Evolutionary conservation across 2,888 invertebrate species (phyloP).

Genomic region (Carabus problematicus): DNA sequence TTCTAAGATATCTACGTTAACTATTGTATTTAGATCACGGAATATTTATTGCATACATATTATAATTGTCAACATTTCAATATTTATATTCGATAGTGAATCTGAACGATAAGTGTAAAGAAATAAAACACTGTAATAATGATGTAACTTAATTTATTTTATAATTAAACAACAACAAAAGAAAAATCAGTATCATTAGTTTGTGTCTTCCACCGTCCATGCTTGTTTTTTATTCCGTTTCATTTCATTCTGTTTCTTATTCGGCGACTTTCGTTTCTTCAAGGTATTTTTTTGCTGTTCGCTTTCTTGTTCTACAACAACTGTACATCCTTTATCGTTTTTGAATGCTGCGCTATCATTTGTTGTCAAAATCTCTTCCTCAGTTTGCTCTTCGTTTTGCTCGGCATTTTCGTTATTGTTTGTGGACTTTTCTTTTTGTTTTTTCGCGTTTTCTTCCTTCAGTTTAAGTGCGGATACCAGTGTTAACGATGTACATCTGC

Average conservation of each 20-base stretch:
- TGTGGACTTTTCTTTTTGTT: slow-evolving; percentile 41
- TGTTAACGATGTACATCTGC: slow-evolving; percentile 76
- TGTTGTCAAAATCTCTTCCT: slow-evolving; percentile 51
- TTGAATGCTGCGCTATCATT: slow-evolving; percentile 3
- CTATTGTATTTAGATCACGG: slow-evolving; percentile 8
- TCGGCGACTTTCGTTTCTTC: slow-evolving; percentile 56
- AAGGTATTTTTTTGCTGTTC: slow-evolving; percentile 57
- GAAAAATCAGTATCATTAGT: not conserved
- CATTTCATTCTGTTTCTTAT: slow-evolving; percentile 52
- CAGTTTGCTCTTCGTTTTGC: slow-evolving; percentile 36
- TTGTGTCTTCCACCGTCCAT: slow-evolving; percentile 59
- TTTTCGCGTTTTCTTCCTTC: slow-evolving; percentile 49
- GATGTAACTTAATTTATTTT: slow-evolving; percentile 32
- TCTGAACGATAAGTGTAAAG: slow-evolving; percentile 6
- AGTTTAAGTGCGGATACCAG: slow-evolving; percentile 60
- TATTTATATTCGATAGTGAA: no score
- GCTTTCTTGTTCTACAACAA: slow-evolving; percentile 59
- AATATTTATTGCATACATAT: not conserved
- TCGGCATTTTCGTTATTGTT: slow-evolving; percentile 28
- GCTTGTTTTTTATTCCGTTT: slow-evolving; percentile 50
- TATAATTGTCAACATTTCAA: slow-evolving; percentile 2
- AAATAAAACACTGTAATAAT: not conserved
- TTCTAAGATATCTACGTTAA: not conserved
- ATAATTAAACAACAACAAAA: slow-evolving; percentile 14
- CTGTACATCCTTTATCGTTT: slow-evolving; percentile 60